These are phyloP conservation scores for Gambusia affinis DNA, from an alignment of 2,113 vertebrate species.

Conservation along the genomic window DNA sequence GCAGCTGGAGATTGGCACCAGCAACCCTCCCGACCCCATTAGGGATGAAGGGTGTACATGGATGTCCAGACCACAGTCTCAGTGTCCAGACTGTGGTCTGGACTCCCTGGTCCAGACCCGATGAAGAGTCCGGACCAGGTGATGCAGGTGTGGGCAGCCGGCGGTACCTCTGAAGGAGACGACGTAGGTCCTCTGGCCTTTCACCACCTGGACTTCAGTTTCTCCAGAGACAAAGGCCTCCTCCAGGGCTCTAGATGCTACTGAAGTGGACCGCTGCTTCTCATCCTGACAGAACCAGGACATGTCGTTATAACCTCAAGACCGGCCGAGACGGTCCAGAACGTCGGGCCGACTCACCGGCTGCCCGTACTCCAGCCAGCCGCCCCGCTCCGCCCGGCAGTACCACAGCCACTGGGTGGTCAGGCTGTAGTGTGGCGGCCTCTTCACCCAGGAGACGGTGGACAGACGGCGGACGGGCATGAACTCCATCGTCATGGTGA, in stretches of 20 bases:
- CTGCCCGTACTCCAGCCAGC: constrained; percentile 74
- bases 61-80: too few species aligned
- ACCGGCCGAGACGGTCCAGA: too few species aligned
- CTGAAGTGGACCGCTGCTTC: constrained; percentile 71
- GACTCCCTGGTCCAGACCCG: too few species aligned
- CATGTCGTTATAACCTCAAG: neutral
- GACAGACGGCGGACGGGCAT: constrained; percentile 70
- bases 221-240: constrained; percentile 74
- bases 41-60: too few species aligned
- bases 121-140: too few species aligned
- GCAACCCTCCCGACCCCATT: too few species aligned
- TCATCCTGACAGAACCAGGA: constrained; percentile 63
- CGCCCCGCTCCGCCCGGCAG: constrained; percentile 68
- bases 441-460: constrained; percentile 68
- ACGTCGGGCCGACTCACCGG: constrained; percentile 56
- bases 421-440: constrained; percentile 66
- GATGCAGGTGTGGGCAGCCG: too few species aligned
- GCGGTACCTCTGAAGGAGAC: constrained; percentile 85
- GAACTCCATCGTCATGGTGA: constrained; percentile 49
- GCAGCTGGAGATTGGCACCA: too few species aligned
- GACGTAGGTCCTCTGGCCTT: constrained; percentile 75
- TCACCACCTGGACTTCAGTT: constrained; percentile 69
- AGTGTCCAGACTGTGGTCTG: too few species aligned
- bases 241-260: constrained; percentile 82
- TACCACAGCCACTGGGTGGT: constrained; percentile 79